These are phyloP conservation scores for Rallus limicola DNA, from an alignment of 2,113 vertebrate species.

Conservation along the genomic window DNA sequence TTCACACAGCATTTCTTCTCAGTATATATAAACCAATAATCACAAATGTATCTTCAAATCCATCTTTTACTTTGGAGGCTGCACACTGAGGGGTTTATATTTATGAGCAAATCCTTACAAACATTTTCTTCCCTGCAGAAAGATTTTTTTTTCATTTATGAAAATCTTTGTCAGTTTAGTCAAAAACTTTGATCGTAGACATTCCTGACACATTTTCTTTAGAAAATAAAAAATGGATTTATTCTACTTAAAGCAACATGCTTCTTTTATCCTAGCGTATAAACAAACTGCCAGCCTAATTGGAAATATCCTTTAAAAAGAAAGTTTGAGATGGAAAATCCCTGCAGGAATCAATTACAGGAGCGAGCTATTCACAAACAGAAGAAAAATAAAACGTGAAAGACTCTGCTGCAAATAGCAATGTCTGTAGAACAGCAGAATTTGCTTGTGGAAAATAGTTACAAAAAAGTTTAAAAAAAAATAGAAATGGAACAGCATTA, in stretches of 20 bases:
- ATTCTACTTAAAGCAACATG: not conserved
- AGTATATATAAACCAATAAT: not conserved
- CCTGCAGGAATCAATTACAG: constrained; percentile 3
- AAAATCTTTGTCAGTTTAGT: not conserved
- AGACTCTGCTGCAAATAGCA: not conserved
- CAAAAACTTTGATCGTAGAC: constrained; percentile 16
- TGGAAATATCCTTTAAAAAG: constrained; percentile 11
- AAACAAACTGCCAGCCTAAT: not conserved
- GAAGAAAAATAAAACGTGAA: not conserved
- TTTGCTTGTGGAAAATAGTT: not conserved
- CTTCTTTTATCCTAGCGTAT: not conserved
- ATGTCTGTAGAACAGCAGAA: not conserved
- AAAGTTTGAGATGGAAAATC: not conserved
- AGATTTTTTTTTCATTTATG: not conserved
- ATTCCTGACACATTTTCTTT: not conserved
- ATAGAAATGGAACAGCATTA: too few species aligned
- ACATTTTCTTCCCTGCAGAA: not conserved
- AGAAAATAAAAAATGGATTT: not conserved
- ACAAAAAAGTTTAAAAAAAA: not conserved
- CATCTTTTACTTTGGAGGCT: not conserved
- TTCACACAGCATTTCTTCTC: not conserved
- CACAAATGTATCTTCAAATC: not conserved
- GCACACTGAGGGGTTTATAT: not conserved
- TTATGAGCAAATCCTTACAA: not conserved
- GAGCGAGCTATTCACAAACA: not conserved